Evolutionary conservation across 2,888 invertebrate species (phyloP).

Genomic region (Apotomis betuletana): DNA sequence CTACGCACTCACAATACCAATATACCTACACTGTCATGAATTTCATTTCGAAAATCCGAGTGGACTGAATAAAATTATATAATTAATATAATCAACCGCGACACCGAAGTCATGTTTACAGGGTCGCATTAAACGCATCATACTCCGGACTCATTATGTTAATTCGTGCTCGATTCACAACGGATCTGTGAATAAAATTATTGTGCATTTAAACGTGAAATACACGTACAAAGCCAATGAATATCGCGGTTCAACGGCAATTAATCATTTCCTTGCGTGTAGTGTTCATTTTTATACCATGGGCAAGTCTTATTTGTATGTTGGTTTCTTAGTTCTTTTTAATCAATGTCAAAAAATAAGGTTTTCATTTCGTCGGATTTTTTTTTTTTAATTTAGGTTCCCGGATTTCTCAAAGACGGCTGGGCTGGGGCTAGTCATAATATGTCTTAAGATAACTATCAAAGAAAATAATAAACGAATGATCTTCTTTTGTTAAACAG

Average conservation of each 20-base stretch:
- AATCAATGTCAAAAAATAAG: too few species aligned
- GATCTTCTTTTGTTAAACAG: too few species aligned
- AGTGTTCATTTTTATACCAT: slow-evolving; percentile 76
- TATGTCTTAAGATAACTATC: too few species aligned
- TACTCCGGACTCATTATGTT: slow-evolving; percentile 78
- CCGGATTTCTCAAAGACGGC: too few species aligned
- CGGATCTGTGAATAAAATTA: slow-evolving; percentile 79
- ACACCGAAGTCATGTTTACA: slow-evolving; percentile 55
- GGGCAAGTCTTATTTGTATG: slow-evolving; percentile 49
- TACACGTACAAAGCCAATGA: slow-evolving; percentile 75
- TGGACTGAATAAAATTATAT: slow-evolving; percentile 20
- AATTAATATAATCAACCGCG: slow-evolving; percentile 34
- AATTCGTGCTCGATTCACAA: slow-evolving; percentile 76
- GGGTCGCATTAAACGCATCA: slow-evolving; percentile 57
- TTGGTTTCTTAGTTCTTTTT: slow-evolving; percentile 7
- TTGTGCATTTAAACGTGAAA: slow-evolving; percentile 79
- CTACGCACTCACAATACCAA: slow-evolving; percentile 11
- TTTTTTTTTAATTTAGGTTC: too few species aligned
- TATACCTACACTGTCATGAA: slow-evolving; percentile 10
- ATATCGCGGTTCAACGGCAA: slow-evolving; percentile 68
- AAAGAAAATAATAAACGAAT: too few species aligned
- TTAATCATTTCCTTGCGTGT: slow-evolving; percentile 76
- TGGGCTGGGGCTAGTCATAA: too few species aligned
- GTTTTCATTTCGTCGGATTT: too few species aligned
- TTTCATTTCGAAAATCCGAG: slow-evolving; percentile 17